Conservation (phyloP, 2,797 vertebrate species). For the Spheniscus humboldti region DNA sequence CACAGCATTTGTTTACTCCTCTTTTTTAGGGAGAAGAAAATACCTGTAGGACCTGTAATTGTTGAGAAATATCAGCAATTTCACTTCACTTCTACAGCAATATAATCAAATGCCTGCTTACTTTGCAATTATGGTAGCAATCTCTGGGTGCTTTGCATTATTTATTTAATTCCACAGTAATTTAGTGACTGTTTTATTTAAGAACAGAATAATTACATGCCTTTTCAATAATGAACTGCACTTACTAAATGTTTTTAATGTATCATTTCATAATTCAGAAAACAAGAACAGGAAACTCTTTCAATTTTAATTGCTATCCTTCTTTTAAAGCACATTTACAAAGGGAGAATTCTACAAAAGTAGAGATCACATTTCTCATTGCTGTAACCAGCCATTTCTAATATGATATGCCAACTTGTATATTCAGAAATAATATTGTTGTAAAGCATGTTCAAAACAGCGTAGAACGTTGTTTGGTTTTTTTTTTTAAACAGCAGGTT, state of each 20-base stretch:
- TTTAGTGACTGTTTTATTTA: slow-evolving; percentile 18
- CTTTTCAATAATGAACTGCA: not conserved
- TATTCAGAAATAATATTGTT: not conserved
- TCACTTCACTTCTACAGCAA: not conserved
- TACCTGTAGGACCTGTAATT: not conserved
- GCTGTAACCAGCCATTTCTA: not conserved
- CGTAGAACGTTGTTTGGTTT: not conserved
- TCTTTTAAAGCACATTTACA: not conserved
- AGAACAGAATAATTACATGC: not conserved
- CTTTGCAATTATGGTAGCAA: not conserved
- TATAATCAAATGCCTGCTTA: not conserved
- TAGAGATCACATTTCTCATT: not conserved
- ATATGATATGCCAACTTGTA: not conserved
- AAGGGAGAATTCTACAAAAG: not conserved
- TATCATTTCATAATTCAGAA: not conserved
- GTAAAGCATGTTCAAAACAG: not conserved
- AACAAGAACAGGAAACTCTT: not conserved
- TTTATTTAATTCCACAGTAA: not conserved
- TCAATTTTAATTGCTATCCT: not conserved
- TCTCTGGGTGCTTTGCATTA: not conserved
- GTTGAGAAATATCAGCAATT: not conserved
- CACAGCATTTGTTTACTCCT: not conserved
- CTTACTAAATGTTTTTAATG: not conserved
- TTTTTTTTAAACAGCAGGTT: not conserved
- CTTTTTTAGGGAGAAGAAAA: not conserved